Conservation (phyloP, 2,888 invertebrate species). For the Ctenicera cuprea region DNA sequence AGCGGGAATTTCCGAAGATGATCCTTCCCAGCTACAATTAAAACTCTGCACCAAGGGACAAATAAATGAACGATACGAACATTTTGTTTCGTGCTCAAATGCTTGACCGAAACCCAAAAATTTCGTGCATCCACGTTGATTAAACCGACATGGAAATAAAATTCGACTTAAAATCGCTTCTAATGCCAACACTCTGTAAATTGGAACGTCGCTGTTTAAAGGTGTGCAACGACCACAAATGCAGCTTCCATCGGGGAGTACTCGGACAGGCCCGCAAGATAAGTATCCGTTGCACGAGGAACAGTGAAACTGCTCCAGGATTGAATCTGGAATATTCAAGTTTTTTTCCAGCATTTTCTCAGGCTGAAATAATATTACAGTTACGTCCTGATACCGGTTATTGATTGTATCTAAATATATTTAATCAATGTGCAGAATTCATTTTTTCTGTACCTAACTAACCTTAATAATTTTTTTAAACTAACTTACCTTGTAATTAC, state of each 20-base stretch:
- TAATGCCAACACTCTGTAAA: conserved; percentile 62
- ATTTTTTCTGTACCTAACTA: too few species aligned
- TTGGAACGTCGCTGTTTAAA: conserved; percentile 56
- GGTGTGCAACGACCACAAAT: conserved; percentile 63
- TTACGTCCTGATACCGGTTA: conserved; percentile 12
- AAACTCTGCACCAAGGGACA: conserved; percentile 6
- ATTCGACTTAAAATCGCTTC: conserved; percentile 65
- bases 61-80: conserved; percentile 27
- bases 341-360: conserved; percentile 17
- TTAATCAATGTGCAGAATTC: background rate
- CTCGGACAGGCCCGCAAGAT: conserved; percentile 65
- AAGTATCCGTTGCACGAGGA: conserved; percentile 62
- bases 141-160: conserved; percentile 62
- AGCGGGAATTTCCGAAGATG: conserved; percentile 1
- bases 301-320: conserved; percentile 60
- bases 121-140: conserved; percentile 30
- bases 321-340: conserved; percentile 42
- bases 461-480: too few species aligned
- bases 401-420: conserved; percentile 11
- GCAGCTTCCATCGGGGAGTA: conserved; percentile 61
- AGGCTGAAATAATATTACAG: background rate
- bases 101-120: conserved; percentile 15
- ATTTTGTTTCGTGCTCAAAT: conserved; percentile 27
- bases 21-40: conserved; percentile 28
- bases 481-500: too few species aligned